Base-by-base conservation (phyloP, 2,888 invertebrate genomes). In the Tanaodytes sp. region DNA sequence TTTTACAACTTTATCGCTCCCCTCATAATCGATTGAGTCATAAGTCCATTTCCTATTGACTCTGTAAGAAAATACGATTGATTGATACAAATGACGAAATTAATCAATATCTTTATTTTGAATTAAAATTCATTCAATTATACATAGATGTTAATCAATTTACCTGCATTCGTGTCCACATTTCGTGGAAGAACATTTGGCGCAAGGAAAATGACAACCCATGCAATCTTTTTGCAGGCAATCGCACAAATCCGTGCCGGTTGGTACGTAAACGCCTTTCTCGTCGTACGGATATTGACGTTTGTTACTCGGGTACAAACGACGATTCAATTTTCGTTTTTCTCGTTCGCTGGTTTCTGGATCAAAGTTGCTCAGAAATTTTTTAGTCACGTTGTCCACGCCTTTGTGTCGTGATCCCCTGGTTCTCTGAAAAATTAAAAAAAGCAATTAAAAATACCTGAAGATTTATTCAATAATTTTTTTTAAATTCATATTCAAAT, bases 201-300 rank as follows among this genome's bases (percentile, higher is more conserved):
- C 82, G 77, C 94, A 95, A 1, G 91, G 90, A 79, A 91, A 93
- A 86, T 95, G 95, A 82, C 97, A 97, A 0, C 97, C 97, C 0
- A 89, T 87, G 77, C 97, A 97, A 9, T 87, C 86, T 33, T 88
- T 87, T 75, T 91, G 90, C 72, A 96, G 86, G 80, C 96, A 97
- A 82, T 97, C 97, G 74, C 97, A 97, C 9, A 94, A 78, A 85
- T 96, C 92, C 73, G 88, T 85, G 1, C 91, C 90, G 19, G 89
- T 89, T 12, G 86, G 85, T 16, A 90, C 86, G 72, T 91, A 87
- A 30, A 88, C 85, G 0, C 94, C 94, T 54, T 86, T 87, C 77
- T 91, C 91, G 87, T 95, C 91, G 85, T 93, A 92, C 36, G 92
- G 72, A 55, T 87, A 87, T 69, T 89, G 89, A 23, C 84, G 86